Evolutionary conservation across 2,888 invertebrate species (phyloP).

Genomic region (Dynastes tityus): DNA sequence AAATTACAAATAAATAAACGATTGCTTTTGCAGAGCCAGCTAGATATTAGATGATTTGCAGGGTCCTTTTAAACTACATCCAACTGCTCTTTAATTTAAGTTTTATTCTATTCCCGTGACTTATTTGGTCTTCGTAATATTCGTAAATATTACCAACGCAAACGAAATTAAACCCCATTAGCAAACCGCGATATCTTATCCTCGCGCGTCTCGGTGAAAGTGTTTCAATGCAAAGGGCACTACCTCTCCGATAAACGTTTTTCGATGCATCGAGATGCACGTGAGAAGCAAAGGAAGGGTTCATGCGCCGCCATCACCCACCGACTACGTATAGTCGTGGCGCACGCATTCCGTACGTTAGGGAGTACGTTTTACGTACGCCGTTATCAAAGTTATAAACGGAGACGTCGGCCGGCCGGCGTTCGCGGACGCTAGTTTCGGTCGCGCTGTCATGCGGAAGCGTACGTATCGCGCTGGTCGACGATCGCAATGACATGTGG

Average conservation of each 20-base stretch:
- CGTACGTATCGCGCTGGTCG: constrained; percentile 55
- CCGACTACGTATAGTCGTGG: constrained; percentile 2
- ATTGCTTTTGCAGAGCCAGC: no score
- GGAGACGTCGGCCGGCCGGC: constrained; percentile 18
- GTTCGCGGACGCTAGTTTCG: constrained; percentile 47
- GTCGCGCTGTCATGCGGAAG: constrained; percentile 57
- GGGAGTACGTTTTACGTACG: constrained; percentile 23
- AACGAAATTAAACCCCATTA: no score
- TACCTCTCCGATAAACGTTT: background rate
- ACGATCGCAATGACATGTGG: constrained; percentile 65
- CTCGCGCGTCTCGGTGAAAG: background rate
- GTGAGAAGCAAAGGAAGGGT: background rate
- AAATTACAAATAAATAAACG: no score
- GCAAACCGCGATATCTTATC: no score
- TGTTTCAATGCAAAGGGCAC: background rate
- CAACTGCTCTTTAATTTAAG: no score
- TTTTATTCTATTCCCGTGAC: no score
- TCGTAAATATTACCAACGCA: no score
- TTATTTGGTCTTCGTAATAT: no score
- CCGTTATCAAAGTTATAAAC: constrained; percentile 28
- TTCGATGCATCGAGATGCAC: constrained; percentile 10
- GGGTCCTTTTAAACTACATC: no score
- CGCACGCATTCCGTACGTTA: constrained; percentile 32
- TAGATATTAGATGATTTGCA: no score
- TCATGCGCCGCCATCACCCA: background rate